Percentiles rank a stretch among this genome's conserved stretches.
Conservation (phyloP, 2,797 vertebrate genomes). For the Paguma larvata region DNA sequence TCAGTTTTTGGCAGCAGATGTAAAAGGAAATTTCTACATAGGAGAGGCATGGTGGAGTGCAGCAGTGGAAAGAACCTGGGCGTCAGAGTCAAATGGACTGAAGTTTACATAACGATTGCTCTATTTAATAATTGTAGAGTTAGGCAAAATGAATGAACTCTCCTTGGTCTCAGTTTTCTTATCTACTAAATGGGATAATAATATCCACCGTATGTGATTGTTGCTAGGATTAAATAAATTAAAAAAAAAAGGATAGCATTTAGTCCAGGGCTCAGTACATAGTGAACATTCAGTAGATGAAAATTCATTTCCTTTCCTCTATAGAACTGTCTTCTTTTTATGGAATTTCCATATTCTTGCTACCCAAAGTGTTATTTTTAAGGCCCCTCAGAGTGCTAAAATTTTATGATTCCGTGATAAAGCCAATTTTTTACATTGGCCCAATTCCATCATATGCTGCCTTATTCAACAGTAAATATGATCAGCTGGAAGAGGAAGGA, state of each 20-base stretch:
- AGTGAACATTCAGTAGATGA: not conserved
- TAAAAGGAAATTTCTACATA: conserved; percentile 6
- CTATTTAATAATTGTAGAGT: not conserved
- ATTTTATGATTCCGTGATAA: not conserved
- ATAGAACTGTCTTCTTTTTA: not conserved
- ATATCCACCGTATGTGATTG: not conserved
- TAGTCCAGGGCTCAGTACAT: not conserved
- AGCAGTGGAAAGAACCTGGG: not conserved
- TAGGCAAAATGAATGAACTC: not conserved
- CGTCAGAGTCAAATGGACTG: not conserved
- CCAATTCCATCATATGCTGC: not conserved
- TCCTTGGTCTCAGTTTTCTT: conserved; percentile 11
- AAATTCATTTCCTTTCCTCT: not conserved
- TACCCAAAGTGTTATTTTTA: conserved; percentile 32
- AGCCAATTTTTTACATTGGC: not conserved
- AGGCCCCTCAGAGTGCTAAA: not conserved
- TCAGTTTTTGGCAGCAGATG: conserved; percentile 19
- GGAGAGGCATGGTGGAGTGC: not conserved
- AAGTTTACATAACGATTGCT: not conserved
- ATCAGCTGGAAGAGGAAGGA: not conserved
- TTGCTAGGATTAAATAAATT: not conserved
- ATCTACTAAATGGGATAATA: not conserved
- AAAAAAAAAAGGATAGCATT: not conserved
- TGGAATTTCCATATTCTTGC: not conserved
- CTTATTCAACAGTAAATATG: not conserved